phyloP scores from a whole-genome alignment of 2,888 invertebrate species.

The Mechanitis messenoides region DNA sequence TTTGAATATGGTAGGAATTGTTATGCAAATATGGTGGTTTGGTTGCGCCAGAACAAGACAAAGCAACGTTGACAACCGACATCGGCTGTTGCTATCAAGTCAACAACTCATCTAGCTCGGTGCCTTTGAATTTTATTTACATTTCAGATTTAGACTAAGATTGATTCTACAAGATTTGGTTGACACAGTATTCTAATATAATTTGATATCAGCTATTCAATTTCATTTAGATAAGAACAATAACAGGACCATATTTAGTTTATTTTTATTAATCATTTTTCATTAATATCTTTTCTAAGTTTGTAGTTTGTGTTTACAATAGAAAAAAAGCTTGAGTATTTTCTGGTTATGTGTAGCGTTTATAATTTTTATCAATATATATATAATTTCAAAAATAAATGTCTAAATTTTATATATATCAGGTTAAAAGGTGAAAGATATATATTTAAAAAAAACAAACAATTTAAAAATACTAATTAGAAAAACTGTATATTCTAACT shows the following conservation, averaged over 20 bases:
- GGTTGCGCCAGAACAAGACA: slow-evolving; percentile 71
- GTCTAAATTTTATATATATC: too few species aligned
- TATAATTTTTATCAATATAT: too few species aligned
- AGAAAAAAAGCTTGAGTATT: too few species aligned
- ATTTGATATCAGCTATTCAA: background rate
- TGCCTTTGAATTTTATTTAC: slow-evolving; percentile 36
- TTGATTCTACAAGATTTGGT: slow-evolving; percentile 11
- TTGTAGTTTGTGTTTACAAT: too few species aligned
- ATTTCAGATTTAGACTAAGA: slow-evolving; percentile 13
- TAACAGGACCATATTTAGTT: too few species aligned
- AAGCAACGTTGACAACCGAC: slow-evolving; percentile 69
- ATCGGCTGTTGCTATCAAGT: slow-evolving; percentile 62
- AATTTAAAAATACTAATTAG: slow-evolving; percentile 26
- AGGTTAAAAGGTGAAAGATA: too few species aligned
- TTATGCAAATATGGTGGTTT: slow-evolving; percentile 72
- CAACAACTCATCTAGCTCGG: slow-evolving; percentile 50
- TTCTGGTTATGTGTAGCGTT: too few species aligned
- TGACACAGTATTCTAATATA: background rate
- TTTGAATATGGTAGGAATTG: slow-evolving; percentile 42
- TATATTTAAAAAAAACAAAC: background rate
- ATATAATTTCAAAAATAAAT: too few species aligned
- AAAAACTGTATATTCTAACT: slow-evolving; percentile 18
- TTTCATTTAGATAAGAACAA: too few species aligned
- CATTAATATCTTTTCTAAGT: too few species aligned
- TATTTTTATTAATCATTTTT: too few species aligned